Evolutionary conservation across 2,888 invertebrate genomes (phyloP), one percentile per base, ranked within the genome.

Genomic region (Criorhina ranunculi): DNA sequence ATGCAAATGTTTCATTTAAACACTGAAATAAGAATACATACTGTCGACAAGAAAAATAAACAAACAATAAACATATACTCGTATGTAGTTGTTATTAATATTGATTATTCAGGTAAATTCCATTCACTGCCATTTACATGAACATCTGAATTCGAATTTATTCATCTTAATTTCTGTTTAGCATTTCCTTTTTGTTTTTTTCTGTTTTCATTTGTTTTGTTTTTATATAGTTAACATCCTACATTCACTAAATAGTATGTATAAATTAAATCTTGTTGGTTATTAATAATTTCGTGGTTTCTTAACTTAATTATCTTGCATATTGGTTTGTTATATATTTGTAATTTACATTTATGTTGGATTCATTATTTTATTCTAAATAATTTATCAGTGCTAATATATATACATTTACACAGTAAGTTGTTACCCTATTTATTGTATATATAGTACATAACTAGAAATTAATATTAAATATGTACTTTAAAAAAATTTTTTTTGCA

Each of bases 311-410:
- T 66, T 60, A 53, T 62, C 57, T 64, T 79, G 73, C 79, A 73
- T 83, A 57, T 55, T 60, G 17, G 33, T 53, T 62, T 55, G 15
- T 37, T 29, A 12, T 69, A 55, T 62, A 40, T 62, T 49, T 55
- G n/a, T 51, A 72, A 72, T 72, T 60, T 72, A 72, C 72, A 72
- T 51, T 49, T 60, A 24, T 51, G 4, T 60, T 72, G 72, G 19
- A 60, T 72, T 79, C 42, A 44, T 59, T 57, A 70, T 53, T 72
- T 46, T 75, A 60, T 64, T 70, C 85, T 85, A 85, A 85, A 85
- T 85, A 85, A 85, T 85, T 85, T 85, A 85, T 85, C 85, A 85
- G 85, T 85, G 85, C 85, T 85, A 80, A 85, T 80, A 69, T 79
- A 79, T 83, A 49, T 83, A 83, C 83, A 83, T 75, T 85, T 81